Base-by-base conservation (phyloP, 2,113 vertebrate species). In the Haemorhous mexicanus region DNA sequence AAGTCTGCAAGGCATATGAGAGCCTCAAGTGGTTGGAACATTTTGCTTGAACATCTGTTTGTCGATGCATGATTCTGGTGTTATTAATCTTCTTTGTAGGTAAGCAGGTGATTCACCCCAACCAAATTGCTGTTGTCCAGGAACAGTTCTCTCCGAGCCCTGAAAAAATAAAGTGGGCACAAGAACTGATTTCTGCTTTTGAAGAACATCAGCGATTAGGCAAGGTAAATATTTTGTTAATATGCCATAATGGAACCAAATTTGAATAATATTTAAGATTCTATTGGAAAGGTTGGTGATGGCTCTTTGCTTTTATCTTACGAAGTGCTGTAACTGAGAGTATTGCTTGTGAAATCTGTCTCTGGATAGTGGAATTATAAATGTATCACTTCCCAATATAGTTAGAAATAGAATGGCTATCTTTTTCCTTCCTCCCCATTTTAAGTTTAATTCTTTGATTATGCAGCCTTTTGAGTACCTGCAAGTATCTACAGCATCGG, bases 71-170 rank as follows among this genome's bases (percentile, higher is more conserved):
- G 95, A 96, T 96, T 97, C 96, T 76, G 73, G 67, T 97, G 95
- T 98, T 97, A 93, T 97, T 96, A 93, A 97, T 95, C 96, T 97
- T 96, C 91, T 97, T 97, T 90, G 83, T 98, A 99, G 99, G 99
- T 97, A 99, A 99, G 97, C 99, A 99, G 98, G 99, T 99, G 96
- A 99, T 99, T 97, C 99, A 99, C 97, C 99, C 99, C 35, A 99
- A 98, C 96, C 99, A 99, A 98, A 97, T 99, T 89, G 96, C 98
- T 55, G 97, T 98, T 95, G 99, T 99, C 90, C 99, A 99, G 96
- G 98, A 99, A 85, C 98, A 99, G 98, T 99, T 99, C 96, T 99
- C 99, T 91, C 99, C 99, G 3, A 98, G 98, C 97, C 97, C 96
- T 79, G 98, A 99, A 96, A 98, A 98, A 97, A 97, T 99, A 93